Evolutionary conservation across 2,113 vertebrate species (phyloP).

Genomic region (Odobenus rosmarus): DNA sequence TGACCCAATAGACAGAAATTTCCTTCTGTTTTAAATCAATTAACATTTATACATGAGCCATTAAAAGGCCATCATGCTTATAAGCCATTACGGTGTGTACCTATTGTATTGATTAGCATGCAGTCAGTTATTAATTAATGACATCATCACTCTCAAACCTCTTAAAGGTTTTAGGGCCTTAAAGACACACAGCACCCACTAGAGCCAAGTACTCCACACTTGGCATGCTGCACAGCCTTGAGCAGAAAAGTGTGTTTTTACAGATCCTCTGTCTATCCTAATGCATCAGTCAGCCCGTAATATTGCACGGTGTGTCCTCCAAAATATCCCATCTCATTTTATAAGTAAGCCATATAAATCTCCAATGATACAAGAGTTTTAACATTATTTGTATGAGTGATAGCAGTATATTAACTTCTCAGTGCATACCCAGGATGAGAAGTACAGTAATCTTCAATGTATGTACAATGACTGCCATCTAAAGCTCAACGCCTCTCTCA

Average conservation of each 20-base stretch:
- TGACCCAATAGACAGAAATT: conserved; percentile 66
- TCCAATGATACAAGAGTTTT: background rate
- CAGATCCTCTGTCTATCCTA: background rate
- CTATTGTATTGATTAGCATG: conserved; percentile 71
- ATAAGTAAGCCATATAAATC: background rate
- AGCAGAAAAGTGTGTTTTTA: background rate
- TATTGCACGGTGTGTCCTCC: background rate
- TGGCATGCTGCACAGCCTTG: background rate
- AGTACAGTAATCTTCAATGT: background rate
- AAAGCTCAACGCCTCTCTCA: background rate
- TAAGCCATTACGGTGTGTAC: conserved; percentile 68
- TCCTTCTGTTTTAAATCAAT: conserved; percentile 72
- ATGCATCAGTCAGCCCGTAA: background rate
- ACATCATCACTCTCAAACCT: conserved; percentile 63
- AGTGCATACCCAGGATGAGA: background rate
- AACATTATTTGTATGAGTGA: background rate
- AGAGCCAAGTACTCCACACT: background rate
- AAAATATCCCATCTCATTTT: background rate
- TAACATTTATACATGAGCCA: conserved; percentile 71
- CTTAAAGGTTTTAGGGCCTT: conserved; percentile 25
- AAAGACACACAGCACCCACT: background rate
- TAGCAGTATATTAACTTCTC: background rate
- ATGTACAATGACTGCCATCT: background rate
- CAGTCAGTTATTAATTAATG: conserved; percentile 78
- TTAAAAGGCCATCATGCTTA: conserved; percentile 73